Percentiles rank a stretch among this genome's conserved stretches.
Evolutionary conservation across 2,113 vertebrate genomes (phyloP).

Genomic region (Motacilla tschutschensis): DNA sequence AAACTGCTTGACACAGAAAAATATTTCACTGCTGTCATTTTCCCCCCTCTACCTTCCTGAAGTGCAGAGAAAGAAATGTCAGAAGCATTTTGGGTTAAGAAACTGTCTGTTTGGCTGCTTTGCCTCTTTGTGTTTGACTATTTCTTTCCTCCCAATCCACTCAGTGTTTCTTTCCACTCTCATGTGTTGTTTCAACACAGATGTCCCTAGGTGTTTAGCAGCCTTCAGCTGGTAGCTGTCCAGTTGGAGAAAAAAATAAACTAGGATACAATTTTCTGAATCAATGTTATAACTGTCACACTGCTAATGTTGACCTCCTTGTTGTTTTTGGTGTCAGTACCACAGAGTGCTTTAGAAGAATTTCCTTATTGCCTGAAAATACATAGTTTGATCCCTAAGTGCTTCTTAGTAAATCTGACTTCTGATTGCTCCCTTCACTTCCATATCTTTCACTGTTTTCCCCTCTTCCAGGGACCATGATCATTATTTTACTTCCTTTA

Average conservation of each 20-base stretch:
- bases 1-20: conserved; percentile 6
- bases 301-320: background rate
- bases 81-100: background rate
- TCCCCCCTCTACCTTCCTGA: background rate
- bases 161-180: background rate
- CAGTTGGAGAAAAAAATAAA: conserved; percentile 16
- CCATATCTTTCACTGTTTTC: background rate
- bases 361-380: background rate
- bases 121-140: background rate
- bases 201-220: background rate
- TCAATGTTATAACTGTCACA: background rate
- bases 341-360: background rate
- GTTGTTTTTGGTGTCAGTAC: background rate
- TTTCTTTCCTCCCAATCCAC: background rate
- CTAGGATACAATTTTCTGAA: background rate
- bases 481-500: background rate
- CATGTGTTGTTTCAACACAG: background rate
- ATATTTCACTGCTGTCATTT: background rate
- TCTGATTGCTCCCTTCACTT: background rate
- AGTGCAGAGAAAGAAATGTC: background rate
- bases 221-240: background rate
- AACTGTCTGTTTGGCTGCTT: background rate
- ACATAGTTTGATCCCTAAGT: background rate
- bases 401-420: background rate
- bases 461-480: background rate